phyloP scores from a whole-genome alignment of 2,888 invertebrate species.

The Gymnocheta viridis region DNA sequence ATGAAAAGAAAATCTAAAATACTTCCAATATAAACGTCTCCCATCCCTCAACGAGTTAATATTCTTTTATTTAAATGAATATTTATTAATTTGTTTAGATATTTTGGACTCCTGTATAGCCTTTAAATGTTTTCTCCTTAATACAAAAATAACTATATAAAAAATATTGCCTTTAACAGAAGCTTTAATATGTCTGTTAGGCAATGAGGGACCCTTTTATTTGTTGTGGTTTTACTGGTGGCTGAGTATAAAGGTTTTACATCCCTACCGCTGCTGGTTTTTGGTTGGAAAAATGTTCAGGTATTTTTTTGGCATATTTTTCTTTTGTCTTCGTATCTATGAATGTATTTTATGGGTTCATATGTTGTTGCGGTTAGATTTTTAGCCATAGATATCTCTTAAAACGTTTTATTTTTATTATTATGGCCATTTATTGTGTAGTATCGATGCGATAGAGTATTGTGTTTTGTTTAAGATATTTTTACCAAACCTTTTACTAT shows the following conservation, averaged over 20 bases:
- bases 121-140: conserved; percentile 18
- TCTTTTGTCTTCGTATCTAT: neutral
- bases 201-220: conserved; percentile 29
- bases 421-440: conserved; percentile 63
- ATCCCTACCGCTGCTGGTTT: conserved; percentile 21
- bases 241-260: conserved; percentile 21
- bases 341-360: conserved; percentile 51
- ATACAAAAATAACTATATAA: neutral
- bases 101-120: conserved; percentile 28
- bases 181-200: conserved; percentile 52
- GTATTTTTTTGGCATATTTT: conserved; percentile 54
- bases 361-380: conserved; percentile 61
- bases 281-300: conserved; percentile 41
- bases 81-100: conserved; percentile 66
- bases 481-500: conserved; percentile 1
- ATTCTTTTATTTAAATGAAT: conserved; percentile 10
- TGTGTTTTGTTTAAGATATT: conserved; percentile 9
- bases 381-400: conserved; percentile 58
- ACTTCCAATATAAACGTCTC: no score
- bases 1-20: no score
- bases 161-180: conserved; percentile 62
- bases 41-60: conserved; percentile 20
- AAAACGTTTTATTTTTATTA: conserved; percentile 69
- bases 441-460: conserved; percentile 15
- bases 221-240: neutral